A percentile compares a stretch with the other conserved stretches of the same genome.
Conservation (phyloP, 35 echinoderm and acorn worm genomes). For the Heliocidaris erythrogramma region DNA sequence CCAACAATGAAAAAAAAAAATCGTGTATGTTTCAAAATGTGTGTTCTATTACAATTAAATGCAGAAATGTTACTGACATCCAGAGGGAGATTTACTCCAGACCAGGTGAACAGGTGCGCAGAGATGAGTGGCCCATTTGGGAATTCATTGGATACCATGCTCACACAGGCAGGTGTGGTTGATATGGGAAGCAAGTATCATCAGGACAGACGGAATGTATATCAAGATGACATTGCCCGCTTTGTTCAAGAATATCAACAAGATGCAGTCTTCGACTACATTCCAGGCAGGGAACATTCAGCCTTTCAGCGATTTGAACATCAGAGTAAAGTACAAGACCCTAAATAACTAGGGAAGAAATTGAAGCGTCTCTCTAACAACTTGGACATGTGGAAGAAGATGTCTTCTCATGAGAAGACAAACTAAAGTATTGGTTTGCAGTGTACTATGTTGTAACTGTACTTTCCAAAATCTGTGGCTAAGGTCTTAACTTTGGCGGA, state of each 20-base stretch:
- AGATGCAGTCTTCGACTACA: constrained; percentile 31
- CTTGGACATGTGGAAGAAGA: background rate
- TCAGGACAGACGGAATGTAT: background rate
- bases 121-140: constrained; percentile 40
- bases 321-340: background rate
- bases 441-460: no score
- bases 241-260: background rate
- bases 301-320: background rate
- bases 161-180: background rate
- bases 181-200: background rate
- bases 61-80: constrained; percentile 31
- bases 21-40: no score
- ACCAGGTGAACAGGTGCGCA: constrained; percentile 9
- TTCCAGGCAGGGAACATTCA: constrained; percentile 7
- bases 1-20: no score
- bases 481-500: no score
- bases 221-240: background rate
- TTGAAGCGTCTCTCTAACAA: background rate
- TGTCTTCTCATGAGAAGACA: background rate
- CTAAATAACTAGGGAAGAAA: background rate
- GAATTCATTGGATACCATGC: constrained; percentile 4
- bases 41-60: no score
- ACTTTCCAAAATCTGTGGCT: no score
- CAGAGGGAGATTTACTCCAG: background rate
- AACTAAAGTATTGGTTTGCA: no score